Base-by-base conservation (phyloP, 92 coral and sea anemone genomes). In the Ricordea florida region DNA sequence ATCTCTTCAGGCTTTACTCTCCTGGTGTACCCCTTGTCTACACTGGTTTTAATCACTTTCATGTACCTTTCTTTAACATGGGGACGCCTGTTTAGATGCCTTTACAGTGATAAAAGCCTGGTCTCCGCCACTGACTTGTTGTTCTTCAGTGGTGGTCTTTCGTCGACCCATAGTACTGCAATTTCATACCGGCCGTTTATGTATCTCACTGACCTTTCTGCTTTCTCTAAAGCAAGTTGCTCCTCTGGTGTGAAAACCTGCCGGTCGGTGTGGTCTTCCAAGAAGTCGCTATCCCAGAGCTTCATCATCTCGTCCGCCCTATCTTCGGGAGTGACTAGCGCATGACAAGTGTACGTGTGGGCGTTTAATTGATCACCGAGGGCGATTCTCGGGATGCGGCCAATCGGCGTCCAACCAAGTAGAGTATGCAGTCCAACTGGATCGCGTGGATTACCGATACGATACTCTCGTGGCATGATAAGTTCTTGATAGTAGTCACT, bases 401-500 rank as follows among this genome's bases (percentile, higher is more conserved):
- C 81, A 3, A 74, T 44, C 15, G 71, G 61, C 21, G 81, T 61
- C 72, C 73, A 74, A 6, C 72, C 81, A 3, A 72, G 69, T 6
- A 68, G 79, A 20, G 81, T 44, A 37, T 40, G 40, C 16, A 70
- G 10, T 2, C 71, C 81, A 1, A 61, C 72, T 0, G 81, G 81
- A 2, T 72, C 69, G n/a, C 70, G 67, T 9, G 68, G 79, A 14
- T 43, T 18, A 2, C 81, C 81, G 25, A 72, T n/a, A n/a, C n/a
- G n/a, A n/a, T n/a, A n/a, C n/a, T n/a, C n/a, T n/a, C n/a, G n/a
- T n/a, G n/a, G n/a, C 45, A n/a, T n/a, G n/a, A n/a, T n/a, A n/a
- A n/a, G n/a, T n/a, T n/a, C n/a, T n/a, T n/a, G n/a, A n/a, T n/a
- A n/a, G n/a, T n/a, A n/a, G n/a, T n/a, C n/a, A n/a, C n/a, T n/a